These are phyloP conservation scores for Pagrus major DNA, from an alignment of 2,113 vertebrate species.

Conservation along the genomic window DNA sequence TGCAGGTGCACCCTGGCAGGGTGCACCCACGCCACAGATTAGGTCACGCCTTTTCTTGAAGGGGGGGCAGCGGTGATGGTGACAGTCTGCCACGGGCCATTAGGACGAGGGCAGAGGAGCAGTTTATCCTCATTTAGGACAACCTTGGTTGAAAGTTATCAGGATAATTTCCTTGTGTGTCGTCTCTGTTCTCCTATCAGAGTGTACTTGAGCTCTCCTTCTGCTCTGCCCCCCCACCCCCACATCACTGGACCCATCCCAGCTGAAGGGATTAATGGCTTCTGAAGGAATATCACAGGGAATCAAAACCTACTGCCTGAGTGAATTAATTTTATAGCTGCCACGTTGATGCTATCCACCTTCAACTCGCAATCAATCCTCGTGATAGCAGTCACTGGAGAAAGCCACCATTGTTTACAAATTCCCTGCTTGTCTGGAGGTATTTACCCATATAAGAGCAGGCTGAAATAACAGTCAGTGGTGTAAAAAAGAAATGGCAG, in stretches of 20 bases:
- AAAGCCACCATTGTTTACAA: background rate
- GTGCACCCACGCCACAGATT: conserved; percentile 15
- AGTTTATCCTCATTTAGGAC: conserved; percentile 56
- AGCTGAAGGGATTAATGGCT: conserved; percentile 62
- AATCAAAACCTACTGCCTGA: conserved; percentile 38
- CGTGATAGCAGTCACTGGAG: background rate
- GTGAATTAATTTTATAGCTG: conserved; percentile 36
- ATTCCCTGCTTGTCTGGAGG: conserved; percentile 26
- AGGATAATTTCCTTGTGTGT: conserved; percentile 32
- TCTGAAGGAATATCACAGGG: conserved; percentile 54
- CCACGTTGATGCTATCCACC: conserved; percentile 9
- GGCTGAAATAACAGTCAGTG: background rate
- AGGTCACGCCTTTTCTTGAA: conserved; percentile 35
- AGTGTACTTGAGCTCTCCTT: conserved; percentile 67
- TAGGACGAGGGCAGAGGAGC: conserved; percentile 35
- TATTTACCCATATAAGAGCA: conserved; percentile 28
- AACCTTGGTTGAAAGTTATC: conserved; percentile 61
- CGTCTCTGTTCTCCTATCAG: conserved; percentile 33
- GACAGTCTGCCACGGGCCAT: conserved; percentile 44
- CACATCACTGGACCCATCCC: conserved; percentile 51
- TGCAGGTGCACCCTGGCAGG: conserved; percentile 36
- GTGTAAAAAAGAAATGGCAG: conserved; percentile 1
- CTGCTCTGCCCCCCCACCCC: conserved; percentile 44
- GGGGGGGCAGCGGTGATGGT: background rate
- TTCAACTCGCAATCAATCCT: conserved; percentile 1